These are phyloP conservation scores for Crocallis elinguaria DNA, from an alignment of 2,888 invertebrate genomes.

Conservation along the genomic window DNA sequence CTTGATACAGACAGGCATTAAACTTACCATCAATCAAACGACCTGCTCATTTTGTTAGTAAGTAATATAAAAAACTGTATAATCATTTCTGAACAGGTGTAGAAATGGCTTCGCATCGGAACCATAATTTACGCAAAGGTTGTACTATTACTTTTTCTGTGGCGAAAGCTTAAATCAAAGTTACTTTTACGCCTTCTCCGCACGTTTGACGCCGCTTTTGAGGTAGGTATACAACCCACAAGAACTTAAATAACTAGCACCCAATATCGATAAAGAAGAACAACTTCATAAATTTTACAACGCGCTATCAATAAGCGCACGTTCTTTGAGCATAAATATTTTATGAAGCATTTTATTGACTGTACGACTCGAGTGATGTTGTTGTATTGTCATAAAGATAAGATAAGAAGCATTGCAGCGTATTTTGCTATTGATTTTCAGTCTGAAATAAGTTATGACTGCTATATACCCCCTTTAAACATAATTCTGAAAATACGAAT, in stretches of 20 bases:
- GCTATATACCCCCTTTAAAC: too few relatives aligned
- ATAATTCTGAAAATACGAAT: too few relatives aligned
- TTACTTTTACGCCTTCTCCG: not conserved
- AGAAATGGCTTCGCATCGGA: not conserved
- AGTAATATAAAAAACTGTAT: too few relatives aligned
- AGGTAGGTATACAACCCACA: too few relatives aligned
- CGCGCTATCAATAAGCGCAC: slow-evolving; percentile 68
- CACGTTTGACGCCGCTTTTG: too few relatives aligned
- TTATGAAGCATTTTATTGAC: slow-evolving; percentile 62
- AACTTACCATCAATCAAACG: too few relatives aligned
- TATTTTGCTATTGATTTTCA: too few relatives aligned
- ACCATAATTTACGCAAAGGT: too few relatives aligned
- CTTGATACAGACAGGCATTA: too few relatives aligned
- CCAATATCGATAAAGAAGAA: slow-evolving; percentile 69
- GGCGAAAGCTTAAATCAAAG: not conserved
- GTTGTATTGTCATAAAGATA: slow-evolving; percentile 14
- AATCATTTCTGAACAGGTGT: not conserved
- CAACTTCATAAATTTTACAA: slow-evolving; percentile 74
- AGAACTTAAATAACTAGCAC: slow-evolving; percentile 21
- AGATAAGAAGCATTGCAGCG: not conserved
- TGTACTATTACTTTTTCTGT: too few relatives aligned
- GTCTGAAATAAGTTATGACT: too few relatives aligned
- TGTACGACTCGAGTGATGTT: slow-evolving; percentile 42
- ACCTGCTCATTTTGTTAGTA: too few relatives aligned
- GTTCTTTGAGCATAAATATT: slow-evolving; percentile 62